These are phyloP conservation scores for Egretta garzetta DNA, from an alignment of 2,113 vertebrate species.

Conservation along the genomic window DNA sequence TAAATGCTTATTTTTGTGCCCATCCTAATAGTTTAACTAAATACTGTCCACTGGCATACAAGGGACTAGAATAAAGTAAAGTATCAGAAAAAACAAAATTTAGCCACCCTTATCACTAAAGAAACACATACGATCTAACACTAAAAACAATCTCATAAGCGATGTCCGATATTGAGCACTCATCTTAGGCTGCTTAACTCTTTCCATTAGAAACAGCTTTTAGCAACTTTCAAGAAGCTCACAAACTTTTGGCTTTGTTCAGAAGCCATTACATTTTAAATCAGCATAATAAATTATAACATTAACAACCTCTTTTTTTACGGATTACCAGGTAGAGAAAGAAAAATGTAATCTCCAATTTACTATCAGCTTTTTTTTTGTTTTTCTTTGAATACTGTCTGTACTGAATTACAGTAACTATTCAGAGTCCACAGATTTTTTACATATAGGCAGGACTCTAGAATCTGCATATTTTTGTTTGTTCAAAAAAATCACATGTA, in stretches of 20 bases:
- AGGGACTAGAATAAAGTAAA: background rate
- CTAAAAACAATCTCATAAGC: background rate
- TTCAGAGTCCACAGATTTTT: background rate
- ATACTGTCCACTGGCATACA: background rate
- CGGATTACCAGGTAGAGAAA: background rate
- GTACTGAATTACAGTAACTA: background rate
- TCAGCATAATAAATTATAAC: background rate
- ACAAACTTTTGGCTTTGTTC: background rate
- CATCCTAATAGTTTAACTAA: background rate
- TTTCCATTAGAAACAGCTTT: background rate
- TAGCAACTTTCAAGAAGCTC: background rate
- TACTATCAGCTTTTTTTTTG: background rate
- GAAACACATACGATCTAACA: background rate
- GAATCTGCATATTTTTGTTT: background rate
- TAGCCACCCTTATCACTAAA: background rate
- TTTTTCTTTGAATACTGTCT: background rate
- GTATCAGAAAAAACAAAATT: background rate
- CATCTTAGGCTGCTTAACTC: background rate
- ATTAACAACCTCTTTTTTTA: background rate
- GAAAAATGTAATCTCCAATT: background rate
- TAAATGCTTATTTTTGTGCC: background rate
- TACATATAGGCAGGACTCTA: background rate
- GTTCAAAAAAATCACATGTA: background rate
- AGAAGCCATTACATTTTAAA: background rate
- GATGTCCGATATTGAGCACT: rapidly evolving